Conservation (phyloP, 2,797 vertebrate species). For the Anabacerthia variegaticeps region DNA sequence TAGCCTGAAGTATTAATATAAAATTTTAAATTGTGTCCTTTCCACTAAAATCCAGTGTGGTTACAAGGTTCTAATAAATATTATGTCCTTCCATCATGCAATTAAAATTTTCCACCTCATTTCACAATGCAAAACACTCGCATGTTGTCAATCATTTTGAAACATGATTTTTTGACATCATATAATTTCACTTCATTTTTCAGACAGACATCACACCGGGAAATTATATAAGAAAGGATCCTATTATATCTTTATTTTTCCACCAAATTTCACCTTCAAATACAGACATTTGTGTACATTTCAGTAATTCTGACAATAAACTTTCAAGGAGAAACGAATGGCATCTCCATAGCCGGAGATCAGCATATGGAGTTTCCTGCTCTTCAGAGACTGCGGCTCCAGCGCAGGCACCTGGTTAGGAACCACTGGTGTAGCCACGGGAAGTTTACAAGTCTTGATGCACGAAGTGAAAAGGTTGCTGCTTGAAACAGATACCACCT, state of each 20-base stretch:
- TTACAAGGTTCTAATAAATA: conserved; percentile 85
- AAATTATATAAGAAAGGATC: conserved; percentile 82
- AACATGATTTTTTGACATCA: conserved; percentile 84
- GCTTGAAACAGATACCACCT: conserved; percentile 77
- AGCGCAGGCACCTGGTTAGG: conserved; percentile 46
- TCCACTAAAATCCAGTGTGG: conserved; percentile 75
- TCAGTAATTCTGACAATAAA: conserved; percentile 76
- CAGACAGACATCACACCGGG: conserved; percentile 78
- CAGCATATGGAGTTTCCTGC: conserved; percentile 54
- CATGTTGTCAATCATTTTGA: conserved; percentile 84
- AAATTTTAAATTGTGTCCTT: conserved; percentile 79
- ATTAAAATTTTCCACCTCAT: conserved; percentile 86
- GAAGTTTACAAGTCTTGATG: conserved; percentile 73
- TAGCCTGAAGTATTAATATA: conserved; percentile 74
- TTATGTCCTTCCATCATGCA: conserved; percentile 84
- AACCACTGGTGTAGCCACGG: conserved; percentile 58
- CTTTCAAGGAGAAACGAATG: conserved; percentile 66
- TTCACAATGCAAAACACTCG: conserved; percentile 83
- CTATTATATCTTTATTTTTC: conserved; percentile 83
- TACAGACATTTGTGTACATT: conserved; percentile 76
- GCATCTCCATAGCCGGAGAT: background rate
- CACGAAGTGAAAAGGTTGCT: conserved; percentile 75
- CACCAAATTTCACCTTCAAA: conserved; percentile 78
- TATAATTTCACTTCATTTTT: conserved; percentile 83
- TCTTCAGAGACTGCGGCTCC: conserved; percentile 44